These are phyloP conservation scores for Neodon shergylaensis DNA, from an alignment of 2,113 vertebrate genomes.

Conservation along the genomic window DNA sequence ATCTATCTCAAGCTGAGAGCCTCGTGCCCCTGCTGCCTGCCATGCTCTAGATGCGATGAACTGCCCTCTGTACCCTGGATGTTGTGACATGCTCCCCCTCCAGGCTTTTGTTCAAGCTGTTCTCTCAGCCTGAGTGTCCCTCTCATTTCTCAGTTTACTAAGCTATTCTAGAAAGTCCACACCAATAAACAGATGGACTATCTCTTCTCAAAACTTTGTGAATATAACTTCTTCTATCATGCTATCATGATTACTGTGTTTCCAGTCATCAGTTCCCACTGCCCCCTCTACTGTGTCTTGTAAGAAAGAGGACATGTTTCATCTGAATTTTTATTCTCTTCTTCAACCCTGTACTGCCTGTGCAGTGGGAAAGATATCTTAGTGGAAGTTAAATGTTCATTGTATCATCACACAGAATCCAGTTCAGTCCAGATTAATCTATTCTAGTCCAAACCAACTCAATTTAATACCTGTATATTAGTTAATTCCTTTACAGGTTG, in stretches of 20 bases:
- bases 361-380: background rate
- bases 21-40: rapidly evolving
- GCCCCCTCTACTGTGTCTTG: background rate
- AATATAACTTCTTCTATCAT: background rate
- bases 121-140: background rate
- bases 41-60: background rate
- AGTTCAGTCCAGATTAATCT: background rate
- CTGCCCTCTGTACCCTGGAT: background rate
- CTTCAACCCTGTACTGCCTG: background rate
- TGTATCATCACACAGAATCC: background rate
- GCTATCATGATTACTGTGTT: background rate
- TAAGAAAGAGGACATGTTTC: background rate
- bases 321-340: constrained; percentile 3
- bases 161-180: background rate
- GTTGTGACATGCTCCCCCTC: background rate
- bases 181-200: background rate
- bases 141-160: background rate
- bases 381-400: background rate
- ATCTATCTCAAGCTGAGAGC: constrained; percentile 20
- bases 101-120: constrained; percentile 49
- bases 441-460: background rate
- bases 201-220: background rate
- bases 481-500: background rate
- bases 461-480: background rate
- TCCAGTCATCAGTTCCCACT: background rate